Percentiles rank a stretch among this genome's conserved stretches.
Conservation (phyloP, 1,140 invertebrate species). For the Andrena cerasifolii region DNA sequence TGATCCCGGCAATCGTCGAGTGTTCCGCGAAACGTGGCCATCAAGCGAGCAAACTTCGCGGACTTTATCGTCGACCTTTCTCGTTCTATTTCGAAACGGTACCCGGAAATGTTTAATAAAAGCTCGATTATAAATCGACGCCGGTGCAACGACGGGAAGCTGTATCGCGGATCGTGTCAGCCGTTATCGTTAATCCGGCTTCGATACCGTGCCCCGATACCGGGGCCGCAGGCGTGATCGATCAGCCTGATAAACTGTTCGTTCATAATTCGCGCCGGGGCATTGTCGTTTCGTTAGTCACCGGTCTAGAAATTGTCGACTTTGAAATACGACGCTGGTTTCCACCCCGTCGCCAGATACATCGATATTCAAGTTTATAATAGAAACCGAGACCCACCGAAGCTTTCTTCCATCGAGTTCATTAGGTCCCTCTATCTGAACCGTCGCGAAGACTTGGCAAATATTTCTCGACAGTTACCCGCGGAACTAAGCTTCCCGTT, state of each 20-base stretch:
- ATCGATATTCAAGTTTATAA: no score
- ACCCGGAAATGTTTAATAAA: slow-evolving; percentile 11
- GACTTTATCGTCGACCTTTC: neutral
- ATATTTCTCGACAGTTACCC: no score
- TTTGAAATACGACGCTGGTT: neutral
- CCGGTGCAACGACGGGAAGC: neutral
- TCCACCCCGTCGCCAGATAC: neutral
- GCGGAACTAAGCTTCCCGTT: no score
- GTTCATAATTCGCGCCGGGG: neutral
- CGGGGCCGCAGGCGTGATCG: slow-evolving; percentile 37
- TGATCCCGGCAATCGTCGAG: neutral
- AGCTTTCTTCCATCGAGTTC: no score
- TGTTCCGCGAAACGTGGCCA: neutral
- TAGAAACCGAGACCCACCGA: no score
- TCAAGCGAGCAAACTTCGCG: neutral
- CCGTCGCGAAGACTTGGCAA: no score
- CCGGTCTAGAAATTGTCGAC: neutral
- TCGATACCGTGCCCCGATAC: slow-evolving; percentile 16
- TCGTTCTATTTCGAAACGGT: neutral
- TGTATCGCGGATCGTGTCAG: slow-evolving; percentile 11
- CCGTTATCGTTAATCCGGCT: slow-evolving; percentile 14
- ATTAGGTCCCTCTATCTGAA: no score
- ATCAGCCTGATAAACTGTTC: slow-evolving; percentile 36
- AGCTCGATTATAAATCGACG: slow-evolving; percentile 20
- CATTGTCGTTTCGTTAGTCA: slow-evolving; percentile 14